These are phyloP conservation scores for Gambusia holbrooki DNA, from an alignment of 2,113 vertebrate species.

Conservation along the genomic window DNA sequence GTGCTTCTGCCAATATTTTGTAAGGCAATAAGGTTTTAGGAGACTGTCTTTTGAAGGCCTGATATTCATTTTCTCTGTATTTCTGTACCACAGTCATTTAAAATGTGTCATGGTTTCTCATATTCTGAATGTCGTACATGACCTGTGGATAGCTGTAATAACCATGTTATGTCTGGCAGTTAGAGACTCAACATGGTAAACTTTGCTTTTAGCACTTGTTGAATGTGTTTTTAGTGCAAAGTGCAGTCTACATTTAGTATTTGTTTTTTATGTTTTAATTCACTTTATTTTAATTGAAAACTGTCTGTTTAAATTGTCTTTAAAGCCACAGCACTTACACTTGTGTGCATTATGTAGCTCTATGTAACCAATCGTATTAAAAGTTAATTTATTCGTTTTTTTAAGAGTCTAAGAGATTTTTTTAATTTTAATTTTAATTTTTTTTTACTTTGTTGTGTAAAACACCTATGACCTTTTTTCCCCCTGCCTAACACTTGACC, in stretches of 20 bases:
- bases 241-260: slow-evolving; percentile 37
- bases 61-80: slow-evolving; percentile 11
- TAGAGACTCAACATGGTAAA: slow-evolving; percentile 10
- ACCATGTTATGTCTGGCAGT: slow-evolving; percentile 5
- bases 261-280: slow-evolving; percentile 57
- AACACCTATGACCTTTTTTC: too few relatives aligned
- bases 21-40: slow-evolving; percentile 57
- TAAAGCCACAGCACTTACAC: slow-evolving; percentile 1
- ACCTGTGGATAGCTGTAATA: slow-evolving; percentile 7
- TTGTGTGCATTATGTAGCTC: slow-evolving; percentile 20
- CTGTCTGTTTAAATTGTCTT: slow-evolving; percentile 6
- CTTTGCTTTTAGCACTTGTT: slow-evolving; percentile 24
- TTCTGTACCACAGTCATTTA: background rate
- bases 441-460: background rate
- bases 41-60: slow-evolving; percentile 26
- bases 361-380: slow-evolving; percentile 48
- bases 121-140: background rate
- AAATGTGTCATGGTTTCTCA: slow-evolving; percentile 13
- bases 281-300: slow-evolving; percentile 4
- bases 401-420: background rate
- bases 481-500: too few relatives aligned
- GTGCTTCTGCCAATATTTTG: slow-evolving; percentile 75
- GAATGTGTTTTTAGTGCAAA: slow-evolving; percentile 17
- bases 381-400: slow-evolving; percentile 53
- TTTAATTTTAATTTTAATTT: too few relatives aligned